Base-by-base conservation (phyloP, 2,888 invertebrate genomes). In the Leptogaster cylindrica region DNA sequence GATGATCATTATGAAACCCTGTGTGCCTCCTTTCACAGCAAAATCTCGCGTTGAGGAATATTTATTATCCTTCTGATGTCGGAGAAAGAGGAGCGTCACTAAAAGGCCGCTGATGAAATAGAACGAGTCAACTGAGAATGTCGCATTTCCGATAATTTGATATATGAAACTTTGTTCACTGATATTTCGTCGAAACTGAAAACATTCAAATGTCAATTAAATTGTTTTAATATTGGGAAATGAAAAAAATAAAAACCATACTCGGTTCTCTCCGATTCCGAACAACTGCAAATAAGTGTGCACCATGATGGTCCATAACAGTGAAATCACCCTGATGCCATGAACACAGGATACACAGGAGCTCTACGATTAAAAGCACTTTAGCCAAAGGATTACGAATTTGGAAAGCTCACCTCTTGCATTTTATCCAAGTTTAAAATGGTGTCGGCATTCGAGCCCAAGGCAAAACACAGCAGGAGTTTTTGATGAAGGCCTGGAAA, bases 91-190 rank as follows among this genome's bases (percentile, higher is more conserved):
- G 69, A 90, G 83, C 0, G 91, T 88, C 36, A 91, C 88, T 69
- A 92, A 83, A 46, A 91, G 83, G 3, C 91, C 92, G 89, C 92
- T 91, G 72, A 93, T 91, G 74, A 91, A 92, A 82, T 92, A 93
- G 82, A 93, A 93, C 3, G 91, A 91, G 76, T 93, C 93, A 44
- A 93, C 93, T 51, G 92, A 91, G 77, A 90, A 92, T 4, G 91
- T 90, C 1, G 92, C 93, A 79, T 93, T 93, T 68, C 91, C 90
- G 68, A 93, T 88, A 1, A 91, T 88, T 78, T 93, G 92, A 79
- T 91, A 93, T 81, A 89, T 83, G 77, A 90, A 88, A 73, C 88
- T 88, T 66, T 90, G 84, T 78, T 92, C 92, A 0, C 88, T 89
- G 71, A 91, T 84, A 1, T 86, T 85, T 55, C 92, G 83, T 77